phyloP scores from a whole-genome alignment of 2,113 vertebrate genomes.

The Bubalus kerabau region DNA sequence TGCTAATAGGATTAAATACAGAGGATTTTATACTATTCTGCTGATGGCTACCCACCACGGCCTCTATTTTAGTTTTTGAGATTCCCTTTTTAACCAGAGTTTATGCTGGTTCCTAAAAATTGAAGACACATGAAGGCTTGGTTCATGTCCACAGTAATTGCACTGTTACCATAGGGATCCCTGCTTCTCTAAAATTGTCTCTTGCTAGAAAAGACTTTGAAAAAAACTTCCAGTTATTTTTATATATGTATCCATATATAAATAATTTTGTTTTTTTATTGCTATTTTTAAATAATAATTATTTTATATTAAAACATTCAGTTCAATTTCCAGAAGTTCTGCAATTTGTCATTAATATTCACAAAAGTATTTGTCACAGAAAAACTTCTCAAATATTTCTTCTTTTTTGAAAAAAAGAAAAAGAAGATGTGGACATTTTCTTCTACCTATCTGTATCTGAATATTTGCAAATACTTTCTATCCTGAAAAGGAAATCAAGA shows the following conservation, averaged over 20 bases:
- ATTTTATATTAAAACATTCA: neutral
- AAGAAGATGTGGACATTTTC: neutral
- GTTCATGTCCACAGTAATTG: neutral
- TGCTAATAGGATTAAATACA: too few species aligned
- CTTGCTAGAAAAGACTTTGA: neutral
- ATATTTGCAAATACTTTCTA: neutral
- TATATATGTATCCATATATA: neutral
- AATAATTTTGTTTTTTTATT: neutral
- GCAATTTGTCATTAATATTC: neutral
- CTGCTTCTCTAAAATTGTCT: neutral
- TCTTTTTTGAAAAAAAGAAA: neutral
- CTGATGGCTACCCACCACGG: neutral
- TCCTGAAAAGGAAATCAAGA: neutral
- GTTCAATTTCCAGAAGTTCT: neutral
- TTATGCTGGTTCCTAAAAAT: neutral
- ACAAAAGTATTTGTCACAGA: neutral
- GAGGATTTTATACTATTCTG: neutral
- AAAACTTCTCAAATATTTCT: neutral
- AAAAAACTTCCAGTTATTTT: neutral
- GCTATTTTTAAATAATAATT: neutral
- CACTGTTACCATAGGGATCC: neutral
- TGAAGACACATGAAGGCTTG: neutral
- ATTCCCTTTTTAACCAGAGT: neutral
- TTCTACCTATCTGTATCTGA: neutral
- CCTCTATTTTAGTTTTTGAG: neutral